Evolutionary conservation across 2,888 invertebrate species (phyloP), one percentile per base, ranked within the genome.

Genomic region (Pyrrhia umbra): DNA sequence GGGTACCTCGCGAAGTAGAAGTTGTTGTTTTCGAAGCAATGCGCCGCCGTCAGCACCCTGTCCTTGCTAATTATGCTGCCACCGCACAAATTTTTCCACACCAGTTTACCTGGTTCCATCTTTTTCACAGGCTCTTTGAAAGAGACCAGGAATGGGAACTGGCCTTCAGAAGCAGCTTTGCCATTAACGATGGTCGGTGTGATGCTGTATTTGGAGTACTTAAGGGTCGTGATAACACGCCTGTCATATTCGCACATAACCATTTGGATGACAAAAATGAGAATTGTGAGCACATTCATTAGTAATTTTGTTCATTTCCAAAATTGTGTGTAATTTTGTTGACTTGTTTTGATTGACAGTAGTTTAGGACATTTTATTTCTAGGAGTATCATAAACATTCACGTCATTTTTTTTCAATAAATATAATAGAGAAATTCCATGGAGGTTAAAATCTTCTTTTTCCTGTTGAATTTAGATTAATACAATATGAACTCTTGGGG

Each of bases 51-150:
- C 0, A 93, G 49, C 0, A 93, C 87, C 16, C 76, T 85, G 0
- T 3, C 4, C 0, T 49, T n/a, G 4, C 79, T 55, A 9, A 93
- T 89, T 2, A 93, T 93, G 56, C 86, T 90, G 0, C 90, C 92
- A 0, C 93, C 92, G 16, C 93, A 93, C 0, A 92, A 34, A 45
- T 88, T 90, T 0, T 52, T 74, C 92, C 92, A 93, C 0, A 86
- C 18, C 0, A 45, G 18, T 1, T 67, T 65, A 0, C 61, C 39
- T 0, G 62, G 59, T 1, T 68, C 61, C 0, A 82, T 27, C 40
- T 21, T 79, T 0, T 60, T 60, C 0, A 42, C 2, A 0, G 84
- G 77, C 43, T 88, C 86, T 55, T 92, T 92, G 4, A 93, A 75
- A 0, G 93, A 92, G 0, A 92, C 90, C 1, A 93, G 52, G 56